Conservation (phyloP, 2,113 vertebrate genomes). For the Rhabdornis inornatus region DNA sequence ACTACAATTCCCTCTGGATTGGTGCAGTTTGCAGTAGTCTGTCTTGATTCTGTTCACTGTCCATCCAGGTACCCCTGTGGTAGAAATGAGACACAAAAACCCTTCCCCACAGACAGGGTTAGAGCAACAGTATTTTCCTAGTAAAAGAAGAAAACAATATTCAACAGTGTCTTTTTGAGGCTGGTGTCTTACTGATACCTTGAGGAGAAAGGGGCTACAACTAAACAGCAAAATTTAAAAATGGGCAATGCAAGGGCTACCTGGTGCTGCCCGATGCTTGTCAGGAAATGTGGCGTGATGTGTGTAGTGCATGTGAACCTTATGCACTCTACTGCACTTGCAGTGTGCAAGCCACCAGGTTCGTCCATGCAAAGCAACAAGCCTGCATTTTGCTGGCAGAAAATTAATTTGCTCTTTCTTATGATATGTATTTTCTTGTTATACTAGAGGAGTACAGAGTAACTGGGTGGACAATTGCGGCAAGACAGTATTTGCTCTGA, state of each 20-base stretch:
- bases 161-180: neutral
- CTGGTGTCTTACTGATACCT: neutral
- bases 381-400: neutral
- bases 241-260: neutral
- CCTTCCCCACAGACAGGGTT: neutral
- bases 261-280: fast-evolving
- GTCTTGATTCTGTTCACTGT: neutral
- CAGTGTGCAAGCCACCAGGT: neutral
- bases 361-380: neutral
- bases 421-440: neutral
- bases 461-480: neutral
- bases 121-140: neutral
- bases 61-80: neutral
- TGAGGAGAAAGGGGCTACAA: neutral
- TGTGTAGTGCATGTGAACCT: neutral
- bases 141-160: neutral
- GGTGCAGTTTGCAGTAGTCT: neutral
- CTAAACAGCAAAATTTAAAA: neutral
- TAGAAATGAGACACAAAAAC: neutral
- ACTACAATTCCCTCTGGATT: neutral
- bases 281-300: neutral
- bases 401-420: neutral
- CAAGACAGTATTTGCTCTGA: neutral
- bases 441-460: neutral
- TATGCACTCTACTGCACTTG: fast-evolving